Percentiles rank a stretch among this genome's conserved stretches.
Conservation (phyloP, 2,888 invertebrate genomes). For the Volucella bombylans region DNA sequence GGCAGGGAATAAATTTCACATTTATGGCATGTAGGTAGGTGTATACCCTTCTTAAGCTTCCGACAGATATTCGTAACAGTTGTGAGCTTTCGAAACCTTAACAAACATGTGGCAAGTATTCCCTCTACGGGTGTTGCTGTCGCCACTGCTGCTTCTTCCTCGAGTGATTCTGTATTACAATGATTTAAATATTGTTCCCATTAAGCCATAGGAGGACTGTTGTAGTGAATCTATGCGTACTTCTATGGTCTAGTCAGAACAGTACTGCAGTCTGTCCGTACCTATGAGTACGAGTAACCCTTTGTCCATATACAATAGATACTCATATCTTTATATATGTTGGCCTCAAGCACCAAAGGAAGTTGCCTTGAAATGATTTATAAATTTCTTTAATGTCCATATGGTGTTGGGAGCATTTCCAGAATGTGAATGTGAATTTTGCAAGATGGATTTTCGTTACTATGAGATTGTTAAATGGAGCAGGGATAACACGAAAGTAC, state of each 20-base stretch:
- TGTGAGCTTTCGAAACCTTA: constrained; percentile 18
- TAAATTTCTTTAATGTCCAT: constrained; percentile 37
- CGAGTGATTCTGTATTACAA: constrained; percentile 28
- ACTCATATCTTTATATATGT: too few species aligned
- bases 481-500: constrained; percentile 20
- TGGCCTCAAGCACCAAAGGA: neutral
- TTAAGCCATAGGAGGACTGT: constrained; percentile 28
- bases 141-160: neutral
- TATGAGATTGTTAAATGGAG: constrained; percentile 34
- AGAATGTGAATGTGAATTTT: constrained; percentile 29
- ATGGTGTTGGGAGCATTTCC: constrained; percentile 29
- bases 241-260: neutral
- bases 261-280: neutral
- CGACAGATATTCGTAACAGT: constrained; percentile 26
- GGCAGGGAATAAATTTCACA: constrained; percentile 45
- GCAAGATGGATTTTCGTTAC: constrained; percentile 18
- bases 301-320: too few species aligned
- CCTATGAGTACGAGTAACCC: too few species aligned
- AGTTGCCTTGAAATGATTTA: constrained; percentile 14
- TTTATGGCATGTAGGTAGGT: constrained; percentile 19
- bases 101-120: constrained; percentile 32
- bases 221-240: constrained; percentile 24
- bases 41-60: constrained; percentile 8
- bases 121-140: neutral
- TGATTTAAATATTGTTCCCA: constrained; percentile 66